Base-by-base conservation (phyloP, 2,888 invertebrate species). In the Ptilodon capucinus region DNA sequence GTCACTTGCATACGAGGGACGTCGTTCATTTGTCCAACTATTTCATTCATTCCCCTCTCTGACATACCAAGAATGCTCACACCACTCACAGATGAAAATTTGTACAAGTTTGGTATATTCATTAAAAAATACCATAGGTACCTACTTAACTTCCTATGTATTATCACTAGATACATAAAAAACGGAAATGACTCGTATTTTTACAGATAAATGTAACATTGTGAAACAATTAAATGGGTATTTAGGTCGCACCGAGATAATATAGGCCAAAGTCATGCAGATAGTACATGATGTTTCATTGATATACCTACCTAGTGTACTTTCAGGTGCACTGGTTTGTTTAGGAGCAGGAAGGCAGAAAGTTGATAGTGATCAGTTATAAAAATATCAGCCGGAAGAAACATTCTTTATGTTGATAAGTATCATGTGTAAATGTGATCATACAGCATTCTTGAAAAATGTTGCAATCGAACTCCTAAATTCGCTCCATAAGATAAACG, bases 361-460 rank as follows among this genome's bases (percentile, higher is more conserved):
- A 18, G 45, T 45, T 14, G 36, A 43, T 44, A 36, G 40, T 40
- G 51, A 53, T 54, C 42, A 44, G 45, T 14, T 42, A 44, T 54
- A 74, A 69, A n/a, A 60, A 55, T 61, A 64, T 68, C 60, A 67
- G 52, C 48, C 72, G 77, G 78, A 80, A 79, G 68, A 64, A 56
- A 67, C 79, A 75, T 83, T 86, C 85, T 83, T 74, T 66, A 62
- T 56, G 54, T 55, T 84, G 84, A 86, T 88, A 86, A 70, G 59
- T 58, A 66, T 79, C 78, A 79, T 66, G 76, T 82, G 69, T 68
- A 77, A 84, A 73, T 84, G 76, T 54, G 84, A 86, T 84, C 87
- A 82, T 75, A 13, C 35, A n/a, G n/a, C n/a, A n/a, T n/a, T n/a
- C n/a, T n/a, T n/a, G n/a, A n/a, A n/a, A n/a, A n/a, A n/a, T n/a